A percentile compares a stretch with the other conserved stretches of the same genome.
Conservation (phyloP, 2,113 vertebrate genomes). For the Planiliza haematocheilus region DNA sequence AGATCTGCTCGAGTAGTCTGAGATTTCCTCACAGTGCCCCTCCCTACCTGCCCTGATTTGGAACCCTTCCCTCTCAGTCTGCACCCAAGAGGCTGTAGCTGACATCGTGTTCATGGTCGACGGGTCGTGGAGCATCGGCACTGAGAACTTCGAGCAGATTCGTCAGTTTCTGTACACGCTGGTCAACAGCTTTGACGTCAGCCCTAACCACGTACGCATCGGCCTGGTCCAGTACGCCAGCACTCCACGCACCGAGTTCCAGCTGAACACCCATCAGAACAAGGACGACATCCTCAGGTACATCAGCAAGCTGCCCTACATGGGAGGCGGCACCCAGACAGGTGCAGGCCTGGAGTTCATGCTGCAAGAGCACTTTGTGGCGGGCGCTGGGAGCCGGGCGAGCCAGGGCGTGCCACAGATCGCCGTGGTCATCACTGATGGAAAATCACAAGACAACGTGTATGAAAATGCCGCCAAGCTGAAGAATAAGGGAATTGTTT, state of each 20-base stretch:
- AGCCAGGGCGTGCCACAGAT: conserved; percentile 71
- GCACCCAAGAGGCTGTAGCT: conserved; percentile 86
- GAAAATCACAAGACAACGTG: conserved; percentile 72
- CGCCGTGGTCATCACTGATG: conserved; percentile 73
- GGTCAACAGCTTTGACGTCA: conserved; percentile 87
- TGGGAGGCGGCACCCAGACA: conserved; percentile 85
- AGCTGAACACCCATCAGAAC: conserved; percentile 84
- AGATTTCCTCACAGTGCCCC: background rate
- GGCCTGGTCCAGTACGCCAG: conserved; percentile 90
- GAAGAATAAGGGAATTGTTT: conserved; percentile 77
- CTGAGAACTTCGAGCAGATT: conserved; percentile 88
- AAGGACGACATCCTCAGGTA: conserved; percentile 83
- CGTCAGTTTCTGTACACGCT: conserved; percentile 89
- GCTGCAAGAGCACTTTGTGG: conserved; percentile 85
- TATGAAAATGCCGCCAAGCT: conserved; percentile 78
- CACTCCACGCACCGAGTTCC: conserved; percentile 88
- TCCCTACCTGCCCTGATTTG: conserved; percentile 8
- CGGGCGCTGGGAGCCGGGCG: conserved; percentile 87
- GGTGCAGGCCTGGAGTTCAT: conserved; percentile 88
- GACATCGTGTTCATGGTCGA: conserved; percentile 97
- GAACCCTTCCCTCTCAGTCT: conserved; percentile 87
- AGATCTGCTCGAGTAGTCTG: background rate
- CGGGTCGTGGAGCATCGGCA: conserved; percentile 90
- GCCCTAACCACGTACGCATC: conserved; percentile 85
- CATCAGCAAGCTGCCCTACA: conserved; percentile 85